A percentile compares a stretch with the other conserved stretches of the same genome.
Evolutionary conservation across 2,113 vertebrate genomes (phyloP).

Genomic region (Oplegnathus fasciatus): DNA sequence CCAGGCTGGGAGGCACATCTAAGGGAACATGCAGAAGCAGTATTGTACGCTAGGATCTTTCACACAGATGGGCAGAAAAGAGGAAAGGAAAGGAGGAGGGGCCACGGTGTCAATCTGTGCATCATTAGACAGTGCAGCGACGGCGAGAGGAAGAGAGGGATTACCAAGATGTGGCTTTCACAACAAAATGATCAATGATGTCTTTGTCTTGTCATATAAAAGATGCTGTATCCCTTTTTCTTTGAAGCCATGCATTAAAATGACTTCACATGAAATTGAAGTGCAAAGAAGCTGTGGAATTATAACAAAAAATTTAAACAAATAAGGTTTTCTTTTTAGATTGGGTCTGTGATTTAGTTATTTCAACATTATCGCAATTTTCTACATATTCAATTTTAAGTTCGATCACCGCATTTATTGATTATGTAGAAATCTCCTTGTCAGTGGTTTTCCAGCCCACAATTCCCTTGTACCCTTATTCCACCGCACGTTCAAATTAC

Average conservation of each 20-base stretch:
- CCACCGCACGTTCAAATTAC: slow-evolving; percentile 66
- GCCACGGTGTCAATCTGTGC: slow-evolving; percentile 81
- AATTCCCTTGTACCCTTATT: slow-evolving; percentile 49
- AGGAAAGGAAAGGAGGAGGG: slow-evolving; percentile 57
- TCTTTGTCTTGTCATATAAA: slow-evolving; percentile 69
- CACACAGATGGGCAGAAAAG: slow-evolving; percentile 77
- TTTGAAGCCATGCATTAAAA: slow-evolving; percentile 40
- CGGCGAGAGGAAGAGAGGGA: slow-evolving; percentile 72
- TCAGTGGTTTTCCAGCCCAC: slow-evolving; percentile 47
- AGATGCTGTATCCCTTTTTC: slow-evolving; percentile 18
- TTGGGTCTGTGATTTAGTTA: not conserved
- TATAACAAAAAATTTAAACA: not conserved
- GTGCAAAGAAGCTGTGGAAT: slow-evolving; percentile 7
- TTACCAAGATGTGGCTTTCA: slow-evolving; percentile 77
- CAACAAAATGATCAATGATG: slow-evolving; percentile 78
- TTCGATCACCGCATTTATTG: slow-evolving; percentile 41
- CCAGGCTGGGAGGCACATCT: slow-evolving; percentile 80
- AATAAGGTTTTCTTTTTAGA: not conserved
- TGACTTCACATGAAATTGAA: slow-evolving; percentile 6
- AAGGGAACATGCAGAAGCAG: slow-evolving; percentile 76
- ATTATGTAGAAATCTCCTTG: slow-evolving; percentile 19
- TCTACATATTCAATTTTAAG: slow-evolving; percentile 17
- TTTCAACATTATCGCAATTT: slow-evolving; percentile 13
- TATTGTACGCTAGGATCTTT: slow-evolving; percentile 76
- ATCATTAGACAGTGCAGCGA: slow-evolving; percentile 79